These are phyloP conservation scores for Aleiodes alternator DNA, from an alignment of 2,888 invertebrate species.

Conservation along the genomic window DNA sequence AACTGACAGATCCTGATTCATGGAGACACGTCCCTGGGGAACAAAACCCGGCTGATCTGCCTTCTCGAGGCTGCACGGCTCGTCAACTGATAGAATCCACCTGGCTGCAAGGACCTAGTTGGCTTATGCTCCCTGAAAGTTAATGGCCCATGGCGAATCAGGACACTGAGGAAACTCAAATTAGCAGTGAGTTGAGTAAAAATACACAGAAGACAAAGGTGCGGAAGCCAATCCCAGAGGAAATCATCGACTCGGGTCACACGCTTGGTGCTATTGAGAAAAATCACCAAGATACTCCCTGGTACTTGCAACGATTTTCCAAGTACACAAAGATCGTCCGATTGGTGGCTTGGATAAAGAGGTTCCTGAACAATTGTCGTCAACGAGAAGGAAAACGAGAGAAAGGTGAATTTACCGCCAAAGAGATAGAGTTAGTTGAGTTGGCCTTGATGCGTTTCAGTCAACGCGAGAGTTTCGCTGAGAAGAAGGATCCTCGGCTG, in stretches of 20 bases:
- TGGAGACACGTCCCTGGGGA: constrained; percentile 12
- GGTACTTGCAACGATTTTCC: not conserved
- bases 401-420: not conserved
- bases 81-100: not conserved
- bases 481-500: not conserved
- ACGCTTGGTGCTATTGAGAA: not conserved
- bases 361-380: constrained; percentile 13
- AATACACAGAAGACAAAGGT: too few species aligned
- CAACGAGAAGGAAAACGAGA: not conserved
- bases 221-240: not conserved
- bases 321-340: not conserved
- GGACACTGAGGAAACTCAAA: not conserved
- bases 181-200: too few species aligned
- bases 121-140: not conserved
- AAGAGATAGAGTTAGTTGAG: constrained; percentile 16
- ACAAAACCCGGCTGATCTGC: constrained; percentile 9
- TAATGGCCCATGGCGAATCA: not conserved
- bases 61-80: constrained; percentile 12
- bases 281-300: not conserved
- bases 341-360: not conserved
- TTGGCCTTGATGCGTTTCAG: not conserved
- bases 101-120: not conserved
- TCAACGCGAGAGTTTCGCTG: constrained; percentile 2
- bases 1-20: not conserved
- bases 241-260: not conserved